Conservation (phyloP, 2,888 invertebrate species). For the Osedax fenrisi region DNA sequence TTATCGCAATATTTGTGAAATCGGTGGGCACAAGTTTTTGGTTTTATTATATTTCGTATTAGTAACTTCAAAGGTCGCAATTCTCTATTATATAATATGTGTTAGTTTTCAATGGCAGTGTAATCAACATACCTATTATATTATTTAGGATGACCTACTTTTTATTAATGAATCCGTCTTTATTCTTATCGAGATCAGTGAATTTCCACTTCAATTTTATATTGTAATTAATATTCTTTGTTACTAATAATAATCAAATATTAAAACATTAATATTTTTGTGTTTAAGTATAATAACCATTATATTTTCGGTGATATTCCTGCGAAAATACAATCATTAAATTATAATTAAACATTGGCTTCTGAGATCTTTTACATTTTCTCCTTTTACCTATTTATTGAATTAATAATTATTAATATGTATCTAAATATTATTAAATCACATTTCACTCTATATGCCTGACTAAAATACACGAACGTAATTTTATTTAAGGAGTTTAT, state of each 20-base stretch:
- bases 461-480: no score
- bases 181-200: not conserved
- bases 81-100: not conserved
- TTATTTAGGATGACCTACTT: no score
- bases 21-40: constrained; percentile 68
- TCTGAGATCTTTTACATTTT: not conserved
- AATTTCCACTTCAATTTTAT: not conserved
- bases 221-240: not conserved
- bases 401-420: no score
- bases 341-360: not conserved
- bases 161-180: not conserved
- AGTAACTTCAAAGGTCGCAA: not conserved
- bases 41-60: constrained; percentile 65
- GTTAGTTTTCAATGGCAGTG: no score
- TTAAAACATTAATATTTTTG: no score
- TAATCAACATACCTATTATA: no score
- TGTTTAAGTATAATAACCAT: no score
- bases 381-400: not conserved
- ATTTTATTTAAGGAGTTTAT: no score
- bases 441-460: no score
- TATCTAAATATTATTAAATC: no score
- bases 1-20: constrained; percentile 78
- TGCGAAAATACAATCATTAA: not conserved
- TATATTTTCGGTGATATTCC: not conserved
- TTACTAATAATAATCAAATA: not conserved